Evolutionary conservation across 2,888 invertebrate species (phyloP).

Genomic region (Parnassius orleans): DNA sequence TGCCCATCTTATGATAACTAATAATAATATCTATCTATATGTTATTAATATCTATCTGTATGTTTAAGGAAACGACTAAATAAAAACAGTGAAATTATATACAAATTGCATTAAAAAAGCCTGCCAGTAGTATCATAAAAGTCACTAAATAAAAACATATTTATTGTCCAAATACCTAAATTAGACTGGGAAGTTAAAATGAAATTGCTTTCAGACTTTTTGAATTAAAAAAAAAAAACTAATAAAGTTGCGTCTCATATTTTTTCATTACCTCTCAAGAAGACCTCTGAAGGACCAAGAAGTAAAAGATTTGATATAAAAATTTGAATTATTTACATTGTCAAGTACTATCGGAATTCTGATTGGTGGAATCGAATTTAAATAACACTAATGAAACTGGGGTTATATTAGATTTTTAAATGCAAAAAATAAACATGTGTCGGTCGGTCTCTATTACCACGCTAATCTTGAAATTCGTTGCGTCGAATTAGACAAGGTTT

Average conservation of each 20-base stretch:
- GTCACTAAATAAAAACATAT: not conserved
- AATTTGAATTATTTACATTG: constrained; percentile 21
- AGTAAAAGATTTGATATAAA: constrained; percentile 17
- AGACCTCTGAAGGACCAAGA: constrained; percentile 2
- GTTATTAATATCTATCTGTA: too few species aligned
- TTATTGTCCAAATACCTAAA: not conserved
- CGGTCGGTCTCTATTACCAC: constrained; percentile 17
- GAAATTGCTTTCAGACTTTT: not conserved
- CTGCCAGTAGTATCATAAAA: not conserved
- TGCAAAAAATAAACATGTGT: constrained; percentile 9
- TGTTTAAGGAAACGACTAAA: too few species aligned
- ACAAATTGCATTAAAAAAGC: not conserved
- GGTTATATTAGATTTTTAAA: constrained; percentile 19
- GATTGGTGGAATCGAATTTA: constrained; percentile 14
- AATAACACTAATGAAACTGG: constrained; percentile 19
- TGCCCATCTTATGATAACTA: too few species aligned
- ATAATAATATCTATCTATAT: too few species aligned
- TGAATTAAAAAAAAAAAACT: not conserved
- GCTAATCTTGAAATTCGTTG: constrained; percentile 19
- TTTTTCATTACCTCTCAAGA: constrained; percentile 15
- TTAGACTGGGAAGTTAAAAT: not conserved
- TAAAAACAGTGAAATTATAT: too few species aligned
- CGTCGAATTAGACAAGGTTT: constrained; percentile 20
- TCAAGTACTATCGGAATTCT: constrained; percentile 17
- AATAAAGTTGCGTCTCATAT: constrained; percentile 15